Evolutionary conservation across 2,797 vertebrate species (phyloP), one percentile per base, ranked within the genome.

Genomic region (Remorina albescens): DNA sequence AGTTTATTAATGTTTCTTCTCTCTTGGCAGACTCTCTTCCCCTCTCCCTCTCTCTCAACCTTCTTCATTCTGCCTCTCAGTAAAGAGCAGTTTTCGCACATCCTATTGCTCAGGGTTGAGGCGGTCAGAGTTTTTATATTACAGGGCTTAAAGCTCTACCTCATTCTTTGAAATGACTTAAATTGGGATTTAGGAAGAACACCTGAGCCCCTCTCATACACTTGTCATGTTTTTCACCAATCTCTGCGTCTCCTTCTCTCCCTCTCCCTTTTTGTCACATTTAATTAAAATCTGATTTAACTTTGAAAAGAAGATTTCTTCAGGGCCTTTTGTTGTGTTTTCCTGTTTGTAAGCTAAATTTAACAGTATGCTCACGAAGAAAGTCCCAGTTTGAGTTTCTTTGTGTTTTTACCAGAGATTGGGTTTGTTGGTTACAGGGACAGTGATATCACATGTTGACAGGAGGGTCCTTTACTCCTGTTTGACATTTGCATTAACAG

Each of bases 191-290:
- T 42, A 41, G 49, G 34, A 42, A 46, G 16, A 74, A 50, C 84
- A 83, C 68, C 78, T 86, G 83, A 70, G 75, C 57, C 81, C 73
- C 55, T n/a, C 53, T 12, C 23, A 30, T 25, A 23, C 32, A 18
- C 36, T 25, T 5, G 0, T 34, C 23, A 15, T 64, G 23, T 61
- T 26, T 50, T 26, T 39, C 25, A 5, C 23, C 25, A n/a, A 3
- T 36, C 1, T 34, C 4, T 37, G 25, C n/a, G 25, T 37, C 13
- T 54, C 19, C 23, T 42, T n/a, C n/a, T n/a, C n/a, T n/a, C n/a
- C n/a, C 34, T 64, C 1, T 2, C 2, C 1, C 12, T 41, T 10
- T 55, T 28, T 34, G 15, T 61, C 44, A 2, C 16, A 49, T 21
- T 25, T 66, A 13, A 42, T 49, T 26, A 42, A 18, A 6, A 8